Conservation (phyloP, 2,113 vertebrate species). For the Bufo gargarizans region DNA sequence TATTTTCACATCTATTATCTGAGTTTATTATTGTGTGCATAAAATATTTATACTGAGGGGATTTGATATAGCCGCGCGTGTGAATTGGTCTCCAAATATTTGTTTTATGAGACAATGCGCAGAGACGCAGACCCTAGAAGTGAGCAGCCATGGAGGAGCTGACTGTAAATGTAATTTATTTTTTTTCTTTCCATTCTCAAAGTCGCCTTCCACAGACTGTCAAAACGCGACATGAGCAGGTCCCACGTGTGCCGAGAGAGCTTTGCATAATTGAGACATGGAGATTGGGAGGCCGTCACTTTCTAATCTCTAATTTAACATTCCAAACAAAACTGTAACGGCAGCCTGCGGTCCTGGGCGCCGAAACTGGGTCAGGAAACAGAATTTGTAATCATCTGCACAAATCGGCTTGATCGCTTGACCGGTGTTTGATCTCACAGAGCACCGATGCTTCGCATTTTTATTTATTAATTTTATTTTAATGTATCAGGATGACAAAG, state of each 20-base stretch:
- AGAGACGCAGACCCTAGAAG: neutral
- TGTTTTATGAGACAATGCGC: neutral
- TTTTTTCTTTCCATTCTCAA: neutral
- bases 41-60: too few species aligned
- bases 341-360: neutral
- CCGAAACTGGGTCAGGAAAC: neutral
- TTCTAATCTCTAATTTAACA: conserved; percentile 29
- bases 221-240: neutral
- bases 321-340: neutral
- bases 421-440: neutral
- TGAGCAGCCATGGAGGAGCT: neutral
- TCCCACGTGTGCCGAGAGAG: neutral
- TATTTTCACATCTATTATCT: too few species aligned
- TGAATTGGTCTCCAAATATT: too few species aligned
- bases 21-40: too few species aligned
- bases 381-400: conserved; percentile 2
- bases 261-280: neutral
- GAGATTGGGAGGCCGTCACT: neutral
- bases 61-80: too few species aligned
- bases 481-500: too few species aligned
- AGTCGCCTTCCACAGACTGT: neutral
- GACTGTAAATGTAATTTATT: neutral
- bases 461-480: too few species aligned
- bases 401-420: conserved; percentile 4
- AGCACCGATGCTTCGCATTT: neutral